phyloP scores from a whole-genome alignment of 2,888 invertebrate genomes.

The Shargacucullia verbasci region DNA sequence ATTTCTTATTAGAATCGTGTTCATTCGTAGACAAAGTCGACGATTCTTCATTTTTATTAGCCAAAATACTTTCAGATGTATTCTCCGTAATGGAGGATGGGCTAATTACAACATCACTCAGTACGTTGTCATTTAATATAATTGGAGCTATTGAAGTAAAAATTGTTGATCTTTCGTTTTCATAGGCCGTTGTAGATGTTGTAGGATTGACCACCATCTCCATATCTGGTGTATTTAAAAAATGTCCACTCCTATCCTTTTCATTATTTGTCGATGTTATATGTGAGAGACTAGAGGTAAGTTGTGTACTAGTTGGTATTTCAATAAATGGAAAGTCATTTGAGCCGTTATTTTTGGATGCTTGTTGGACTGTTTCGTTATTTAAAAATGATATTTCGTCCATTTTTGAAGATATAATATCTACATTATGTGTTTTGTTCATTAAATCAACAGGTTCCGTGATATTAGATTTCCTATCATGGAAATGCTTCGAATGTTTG shows the following conservation, averaged over 20 bases:
- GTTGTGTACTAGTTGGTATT: too few relatives aligned
- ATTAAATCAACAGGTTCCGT: slow-evolving; percentile 3
- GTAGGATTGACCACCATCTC: not conserved
- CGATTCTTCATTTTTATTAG: not conserved
- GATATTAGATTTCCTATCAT: slow-evolving; percentile 1
- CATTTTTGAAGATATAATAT: not conserved
- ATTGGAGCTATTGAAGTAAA: not conserved
- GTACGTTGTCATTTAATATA: not conserved
- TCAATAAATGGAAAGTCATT: not conserved
- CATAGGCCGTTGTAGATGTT: not conserved
- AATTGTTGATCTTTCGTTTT: not conserved
- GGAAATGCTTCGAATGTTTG: not conserved
- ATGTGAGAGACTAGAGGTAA: not conserved
- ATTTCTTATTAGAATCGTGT: not conserved
- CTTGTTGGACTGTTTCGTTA: not conserved
- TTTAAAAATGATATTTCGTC: not conserved
- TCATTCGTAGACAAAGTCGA: not conserved
- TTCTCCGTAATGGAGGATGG: not conserved
- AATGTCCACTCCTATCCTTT: not conserved
- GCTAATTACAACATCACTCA: not conserved
- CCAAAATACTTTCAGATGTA: not conserved
- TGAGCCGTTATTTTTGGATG: not conserved
- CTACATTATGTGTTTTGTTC: not conserved
- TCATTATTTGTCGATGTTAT: not conserved
- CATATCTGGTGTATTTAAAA: not conserved